Percentiles rank a stretch among this genome's conserved stretches.
Evolutionary conservation across 1,140 invertebrate species (phyloP).

Genomic region (Druon quercuslanigerum): DNA sequence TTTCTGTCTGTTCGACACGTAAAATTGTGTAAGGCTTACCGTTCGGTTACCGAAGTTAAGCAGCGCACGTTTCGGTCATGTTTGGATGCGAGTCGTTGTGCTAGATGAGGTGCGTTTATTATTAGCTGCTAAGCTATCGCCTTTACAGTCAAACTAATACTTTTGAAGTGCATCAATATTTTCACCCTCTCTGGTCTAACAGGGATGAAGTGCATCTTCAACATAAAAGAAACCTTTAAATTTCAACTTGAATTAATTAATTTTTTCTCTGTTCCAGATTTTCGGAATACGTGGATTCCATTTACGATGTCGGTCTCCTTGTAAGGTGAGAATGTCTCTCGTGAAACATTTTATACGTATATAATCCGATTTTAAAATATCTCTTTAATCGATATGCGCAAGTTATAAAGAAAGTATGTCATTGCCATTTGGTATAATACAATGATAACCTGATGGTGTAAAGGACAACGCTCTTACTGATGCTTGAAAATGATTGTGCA

Average conservation of each 20-base stretch:
- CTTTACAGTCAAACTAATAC: no score
- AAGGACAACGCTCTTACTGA: not conserved
- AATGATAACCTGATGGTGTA: constrained; percentile 26
- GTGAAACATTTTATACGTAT: not conserved
- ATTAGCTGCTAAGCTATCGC: no score
- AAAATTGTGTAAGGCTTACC: no score
- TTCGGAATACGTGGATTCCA: constrained; percentile 57
- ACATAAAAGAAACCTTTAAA: constrained; percentile 23
- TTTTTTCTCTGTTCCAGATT: constrained; percentile 63
- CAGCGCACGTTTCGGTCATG: no score
- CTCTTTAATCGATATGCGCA: not conserved
- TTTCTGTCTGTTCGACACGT: no score
- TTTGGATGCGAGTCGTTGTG: no score
- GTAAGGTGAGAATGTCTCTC: constrained; percentile 55
- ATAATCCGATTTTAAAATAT: not conserved
- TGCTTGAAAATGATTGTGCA: constrained; percentile 11
- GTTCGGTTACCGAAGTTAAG: no score
- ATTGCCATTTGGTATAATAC: constrained; percentile 16
- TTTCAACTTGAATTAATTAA: constrained; percentile 21
- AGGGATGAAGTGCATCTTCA: not conserved
- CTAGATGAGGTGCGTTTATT: no score
- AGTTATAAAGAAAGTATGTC: constrained; percentile 11
- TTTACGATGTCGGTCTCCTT: constrained; percentile 62
- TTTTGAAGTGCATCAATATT: no score
- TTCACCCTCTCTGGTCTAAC: no score